phyloP scores from a whole-genome alignment of 1,140 invertebrate species.

The Lepidostoma basale region DNA sequence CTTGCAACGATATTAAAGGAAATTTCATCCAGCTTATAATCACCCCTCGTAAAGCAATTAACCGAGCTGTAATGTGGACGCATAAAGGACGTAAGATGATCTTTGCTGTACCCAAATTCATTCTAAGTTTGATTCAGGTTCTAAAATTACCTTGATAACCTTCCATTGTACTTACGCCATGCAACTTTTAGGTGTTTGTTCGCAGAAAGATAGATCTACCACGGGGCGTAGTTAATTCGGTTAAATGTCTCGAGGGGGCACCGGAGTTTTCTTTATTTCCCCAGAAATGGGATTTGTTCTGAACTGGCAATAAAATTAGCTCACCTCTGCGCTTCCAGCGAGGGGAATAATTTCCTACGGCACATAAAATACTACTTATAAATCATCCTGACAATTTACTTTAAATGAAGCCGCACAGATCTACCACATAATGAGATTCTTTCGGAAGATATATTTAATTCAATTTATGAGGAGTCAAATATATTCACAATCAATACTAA shows the following conservation, averaged over 20 bases:
- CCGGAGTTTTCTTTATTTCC: not conserved
- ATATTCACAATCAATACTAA: too few species aligned
- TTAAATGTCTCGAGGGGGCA: slow-evolving; percentile 30
- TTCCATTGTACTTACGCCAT: too few species aligned
- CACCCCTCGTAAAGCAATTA: slow-evolving; percentile 7
- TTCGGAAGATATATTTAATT: too few species aligned
- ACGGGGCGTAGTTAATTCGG: slow-evolving; percentile 38
- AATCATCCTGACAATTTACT: too few species aligned
- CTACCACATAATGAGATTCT: too few species aligned
- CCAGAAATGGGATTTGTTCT: too few species aligned
- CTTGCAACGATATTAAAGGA: too few species aligned
- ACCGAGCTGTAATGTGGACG: not conserved
- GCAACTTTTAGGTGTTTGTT: slow-evolving; percentile 34
- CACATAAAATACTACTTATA: too few species aligned
- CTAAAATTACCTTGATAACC: slow-evolving; percentile 35
- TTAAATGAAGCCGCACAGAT: too few species aligned
- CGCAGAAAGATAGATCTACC: slow-evolving; percentile 38
- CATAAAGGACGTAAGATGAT: not conserved
- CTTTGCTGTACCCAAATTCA: not conserved
- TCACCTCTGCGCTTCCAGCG: not conserved
- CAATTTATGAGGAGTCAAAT: too few species aligned
- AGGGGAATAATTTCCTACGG: too few species aligned
- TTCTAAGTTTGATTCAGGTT: not conserved
- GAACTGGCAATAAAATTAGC: not conserved
- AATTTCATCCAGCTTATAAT: not conserved